Evolutionary conservation across 2,113 vertebrate genomes (phyloP).

Genomic region (Aldabrachelys gigantea): DNA sequence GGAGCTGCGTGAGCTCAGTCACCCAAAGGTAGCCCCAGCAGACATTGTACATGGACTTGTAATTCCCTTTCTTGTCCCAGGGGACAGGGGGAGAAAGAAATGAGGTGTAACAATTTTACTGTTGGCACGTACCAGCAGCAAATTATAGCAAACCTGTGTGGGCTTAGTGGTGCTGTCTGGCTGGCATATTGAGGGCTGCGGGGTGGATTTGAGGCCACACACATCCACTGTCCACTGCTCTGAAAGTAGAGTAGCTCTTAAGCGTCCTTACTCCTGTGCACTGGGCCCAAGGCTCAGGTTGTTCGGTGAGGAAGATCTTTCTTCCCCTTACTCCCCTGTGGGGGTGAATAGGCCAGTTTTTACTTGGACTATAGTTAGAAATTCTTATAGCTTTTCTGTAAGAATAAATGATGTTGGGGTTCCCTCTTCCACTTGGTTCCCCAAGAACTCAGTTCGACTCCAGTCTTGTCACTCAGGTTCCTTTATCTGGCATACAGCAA

Average conservation of each 20-base stretch:
- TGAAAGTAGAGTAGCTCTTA: background rate
- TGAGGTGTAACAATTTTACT: background rate
- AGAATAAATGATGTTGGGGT: background rate
- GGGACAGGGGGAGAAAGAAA: background rate
- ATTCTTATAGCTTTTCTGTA: background rate
- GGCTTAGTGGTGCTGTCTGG: background rate
- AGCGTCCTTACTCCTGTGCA: background rate
- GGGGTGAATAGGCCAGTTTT: background rate
- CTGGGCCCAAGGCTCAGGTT: background rate
- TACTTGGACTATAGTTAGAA: background rate
- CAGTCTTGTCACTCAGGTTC: background rate
- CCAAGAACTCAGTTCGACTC: background rate
- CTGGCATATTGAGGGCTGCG: background rate
- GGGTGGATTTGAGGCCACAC: background rate
- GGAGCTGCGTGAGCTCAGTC: background rate
- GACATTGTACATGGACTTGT: background rate
- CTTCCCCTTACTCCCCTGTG: background rate
- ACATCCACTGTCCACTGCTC: background rate
- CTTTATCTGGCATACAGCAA: background rate
- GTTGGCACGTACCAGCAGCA: background rate
- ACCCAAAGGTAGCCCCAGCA: background rate
- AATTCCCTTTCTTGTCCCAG: background rate
- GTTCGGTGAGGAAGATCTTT: background rate
- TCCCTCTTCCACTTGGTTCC: background rate
- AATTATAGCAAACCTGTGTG: background rate